Percentiles rank a stretch among this genome's conserved stretches.
Conservation (phyloP, 2,797 vertebrate species). For the Ceryle rudis region DNA sequence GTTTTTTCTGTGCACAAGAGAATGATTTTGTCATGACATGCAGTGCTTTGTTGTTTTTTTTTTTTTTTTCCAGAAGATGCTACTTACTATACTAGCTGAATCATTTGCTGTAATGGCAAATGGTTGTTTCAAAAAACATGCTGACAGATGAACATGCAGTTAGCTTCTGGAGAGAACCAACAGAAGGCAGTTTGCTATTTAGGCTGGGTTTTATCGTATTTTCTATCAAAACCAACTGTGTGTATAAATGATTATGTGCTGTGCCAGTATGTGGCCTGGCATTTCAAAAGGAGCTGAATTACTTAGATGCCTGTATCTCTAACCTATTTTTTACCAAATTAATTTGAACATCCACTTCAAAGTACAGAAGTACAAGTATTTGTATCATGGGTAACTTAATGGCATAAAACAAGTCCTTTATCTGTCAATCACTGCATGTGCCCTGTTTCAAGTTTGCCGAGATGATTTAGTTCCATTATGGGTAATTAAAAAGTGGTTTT, state of each 20-base stretch:
- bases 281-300: background rate
- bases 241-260: background rate
- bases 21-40: background rate
- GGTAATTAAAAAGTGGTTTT: background rate
- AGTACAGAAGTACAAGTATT: background rate
- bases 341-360: background rate
- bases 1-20: background rate
- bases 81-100: background rate
- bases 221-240: background rate
- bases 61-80: background rate
- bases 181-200: conserved; percentile 21
- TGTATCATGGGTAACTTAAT: background rate
- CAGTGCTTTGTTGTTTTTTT: background rate
- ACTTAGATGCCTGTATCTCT: background rate
- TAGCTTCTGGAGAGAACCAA: conserved; percentile 24
- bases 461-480: background rate
- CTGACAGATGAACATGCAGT: conserved; percentile 21
- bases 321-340: background rate
- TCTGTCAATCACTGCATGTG: background rate
- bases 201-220: background rate
- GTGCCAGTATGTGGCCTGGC: background rate
- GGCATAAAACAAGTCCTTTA: background rate
- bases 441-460: background rate
- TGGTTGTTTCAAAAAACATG: conserved; percentile 11
- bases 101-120: background rate